phyloP scores from a whole-genome alignment of 2,888 invertebrate genomes.

The Cryptus armator region DNA sequence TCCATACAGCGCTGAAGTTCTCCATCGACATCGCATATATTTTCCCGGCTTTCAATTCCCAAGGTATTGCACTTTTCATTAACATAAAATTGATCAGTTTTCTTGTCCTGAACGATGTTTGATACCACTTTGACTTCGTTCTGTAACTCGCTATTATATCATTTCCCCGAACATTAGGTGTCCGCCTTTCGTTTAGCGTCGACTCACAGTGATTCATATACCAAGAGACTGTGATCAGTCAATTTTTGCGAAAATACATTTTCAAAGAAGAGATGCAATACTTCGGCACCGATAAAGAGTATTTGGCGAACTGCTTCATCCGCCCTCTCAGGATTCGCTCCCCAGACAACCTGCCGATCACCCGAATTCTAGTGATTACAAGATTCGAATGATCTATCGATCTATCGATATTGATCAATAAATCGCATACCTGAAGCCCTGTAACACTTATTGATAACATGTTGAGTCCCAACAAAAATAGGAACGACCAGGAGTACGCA shows the following conservation, averaged over 20 bases:
- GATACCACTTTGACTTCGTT: conserved; percentile 57
- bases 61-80: conserved; percentile 48
- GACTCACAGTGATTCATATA: conserved; percentile 40
- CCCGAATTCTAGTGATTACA: neutral
- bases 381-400: neutral
- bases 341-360: neutral
- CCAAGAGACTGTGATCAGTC: conserved; percentile 23
- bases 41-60: conserved; percentile 60
- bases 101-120: conserved; percentile 33
- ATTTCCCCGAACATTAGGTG: neutral
- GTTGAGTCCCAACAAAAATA: conserved; percentile 11
- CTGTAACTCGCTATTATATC: conserved; percentile 7
- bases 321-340: neutral
- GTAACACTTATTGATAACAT: conserved; percentile 36
- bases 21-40: conserved; percentile 57
- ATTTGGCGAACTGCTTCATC: conserved; percentile 9
- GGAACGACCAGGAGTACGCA: conserved; percentile 39
- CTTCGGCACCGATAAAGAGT: conserved; percentile 6
- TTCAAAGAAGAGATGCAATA: conserved; percentile 41
- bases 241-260: conserved; percentile 38
- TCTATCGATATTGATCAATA: neutral
- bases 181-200: neutral
- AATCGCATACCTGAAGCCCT: conserved; percentile 33
- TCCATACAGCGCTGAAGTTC: conserved; percentile 48
- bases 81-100: conserved; percentile 53